Percentiles rank a stretch among this genome's conserved stretches.
These are phyloP conservation scores for Xyliphius kryptos DNA, from an alignment of 2,113 vertebrate genomes.

Conservation along the genomic window DNA sequence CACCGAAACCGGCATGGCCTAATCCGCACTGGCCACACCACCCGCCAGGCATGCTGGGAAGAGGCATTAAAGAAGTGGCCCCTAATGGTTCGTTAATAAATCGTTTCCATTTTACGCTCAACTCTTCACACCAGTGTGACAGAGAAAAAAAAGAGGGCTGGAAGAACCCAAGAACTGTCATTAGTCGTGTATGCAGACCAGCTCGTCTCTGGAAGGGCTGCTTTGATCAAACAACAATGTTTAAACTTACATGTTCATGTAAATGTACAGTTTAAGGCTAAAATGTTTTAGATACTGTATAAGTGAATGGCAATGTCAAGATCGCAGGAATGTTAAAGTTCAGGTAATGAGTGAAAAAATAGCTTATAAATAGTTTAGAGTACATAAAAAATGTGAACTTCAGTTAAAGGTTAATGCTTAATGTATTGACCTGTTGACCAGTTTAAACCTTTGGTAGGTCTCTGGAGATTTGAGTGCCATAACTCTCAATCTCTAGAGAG, in stretches of 20 bases:
- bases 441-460: constrained; percentile 50
- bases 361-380: constrained; percentile 52
- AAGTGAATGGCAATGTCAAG: background rate
- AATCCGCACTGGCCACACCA: constrained; percentile 64
- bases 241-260: too few relatives aligned
- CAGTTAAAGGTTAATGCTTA: constrained; percentile 55
- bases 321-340: constrained; percentile 46
- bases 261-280: background rate
- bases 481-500: constrained; percentile 52
- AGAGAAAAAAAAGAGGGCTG: constrained; percentile 35
- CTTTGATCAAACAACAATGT: constrained; percentile 19
- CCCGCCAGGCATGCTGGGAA: constrained; percentile 67
- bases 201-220: background rate
- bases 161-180: constrained; percentile 14
- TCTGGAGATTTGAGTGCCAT: constrained; percentile 39
- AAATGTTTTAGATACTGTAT: background rate
- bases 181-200: constrained; percentile 14
- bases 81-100: constrained; percentile 76
- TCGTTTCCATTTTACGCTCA: constrained; percentile 72
- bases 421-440: constrained; percentile 52
- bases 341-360: constrained; percentile 52
- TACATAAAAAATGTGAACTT: constrained; percentile 28
- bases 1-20: constrained; percentile 74
- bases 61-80: constrained; percentile 68
- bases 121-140: constrained; percentile 61